Conservation (phyloP, 1,140 invertebrate genomes). For the Hestina assimilis region DNA sequence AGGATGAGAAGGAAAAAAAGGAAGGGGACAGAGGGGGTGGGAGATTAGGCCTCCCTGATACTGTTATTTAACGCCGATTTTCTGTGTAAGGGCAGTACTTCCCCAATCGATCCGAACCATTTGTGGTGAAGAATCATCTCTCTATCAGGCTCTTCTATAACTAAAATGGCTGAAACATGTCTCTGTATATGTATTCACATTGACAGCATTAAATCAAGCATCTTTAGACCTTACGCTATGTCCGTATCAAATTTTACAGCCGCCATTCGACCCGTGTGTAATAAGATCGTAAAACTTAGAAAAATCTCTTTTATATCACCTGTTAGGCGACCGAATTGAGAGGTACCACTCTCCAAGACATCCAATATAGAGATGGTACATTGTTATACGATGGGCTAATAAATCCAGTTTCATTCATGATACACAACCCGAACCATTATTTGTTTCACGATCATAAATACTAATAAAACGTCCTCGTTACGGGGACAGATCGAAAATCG, state of each 20-base stretch:
- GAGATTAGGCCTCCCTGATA: no score
- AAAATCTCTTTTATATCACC: constrained; percentile 61
- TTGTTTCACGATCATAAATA: constrained; percentile 73
- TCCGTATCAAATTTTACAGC: constrained; percentile 69
- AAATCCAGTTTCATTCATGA: constrained; percentile 73
- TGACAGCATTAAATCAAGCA: constrained; percentile 68
- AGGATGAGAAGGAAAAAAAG: no score
- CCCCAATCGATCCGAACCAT: no score
- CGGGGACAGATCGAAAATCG: constrained; percentile 74
- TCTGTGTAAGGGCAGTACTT: no score
- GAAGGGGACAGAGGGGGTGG: no score
- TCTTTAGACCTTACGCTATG: constrained; percentile 57
- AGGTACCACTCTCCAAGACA: constrained; percentile 33
- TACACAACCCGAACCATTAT: constrained; percentile 43
- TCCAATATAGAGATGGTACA: constrained; percentile 47
- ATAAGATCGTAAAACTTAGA: constrained; percentile 70
- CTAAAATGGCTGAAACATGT: constrained; percentile 54
- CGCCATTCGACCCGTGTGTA: constrained; percentile 47
- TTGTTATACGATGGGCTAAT: constrained; percentile 56
- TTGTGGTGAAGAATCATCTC: no score
- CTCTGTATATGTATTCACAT: constrained; percentile 59
- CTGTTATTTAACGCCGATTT: no score
- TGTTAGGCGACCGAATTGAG: constrained; percentile 42
- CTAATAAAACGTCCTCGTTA: constrained; percentile 76
- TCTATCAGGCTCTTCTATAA: no score